Evolutionary conservation across 1,140 invertebrate genomes (phyloP).

Genomic region (Drosophila teissieri): DNA sequence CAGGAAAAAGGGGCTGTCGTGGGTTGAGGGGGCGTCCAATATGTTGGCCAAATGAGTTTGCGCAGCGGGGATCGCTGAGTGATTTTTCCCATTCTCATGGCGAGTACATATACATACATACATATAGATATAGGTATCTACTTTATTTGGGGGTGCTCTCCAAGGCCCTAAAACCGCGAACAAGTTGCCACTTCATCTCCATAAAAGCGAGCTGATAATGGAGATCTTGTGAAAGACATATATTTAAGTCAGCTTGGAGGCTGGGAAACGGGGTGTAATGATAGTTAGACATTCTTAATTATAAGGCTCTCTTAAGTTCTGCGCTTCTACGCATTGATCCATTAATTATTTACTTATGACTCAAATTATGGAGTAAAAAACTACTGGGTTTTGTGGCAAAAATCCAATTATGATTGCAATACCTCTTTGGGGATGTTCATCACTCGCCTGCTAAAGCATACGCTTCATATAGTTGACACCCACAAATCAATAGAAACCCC

Average conservation of each 20-base stretch:
- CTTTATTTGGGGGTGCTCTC: not conserved
- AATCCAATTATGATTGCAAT: not conserved
- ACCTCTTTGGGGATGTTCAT: not conserved
- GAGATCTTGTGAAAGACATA: slow-evolving; percentile 3
- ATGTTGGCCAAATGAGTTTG: slow-evolving; percentile 32
- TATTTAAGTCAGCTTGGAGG: not conserved
- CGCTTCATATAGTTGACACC: not conserved
- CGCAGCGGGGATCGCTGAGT: slow-evolving; percentile 14
- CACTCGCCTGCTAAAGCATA: not conserved
- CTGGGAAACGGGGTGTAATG: not conserved
- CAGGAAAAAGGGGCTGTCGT: slow-evolving; percentile 6
- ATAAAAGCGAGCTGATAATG: slow-evolving; percentile 27
- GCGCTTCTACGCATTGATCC: not conserved
- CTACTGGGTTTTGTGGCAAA: not conserved
- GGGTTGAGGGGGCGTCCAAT: slow-evolving; percentile 5
- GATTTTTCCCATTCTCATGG: slow-evolving; percentile 11
- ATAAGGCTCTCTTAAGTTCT: not conserved
- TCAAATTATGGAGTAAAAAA: not conserved
- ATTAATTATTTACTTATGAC: not conserved
- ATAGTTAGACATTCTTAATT: not conserved
- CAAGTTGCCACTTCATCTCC: slow-evolving; percentile 31
- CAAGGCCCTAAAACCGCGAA: not conserved
- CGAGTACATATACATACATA: not conserved
- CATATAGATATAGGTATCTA: not conserved
- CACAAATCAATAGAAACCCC: slow-evolving; percentile 20